Percentiles rank a stretch among this genome's conserved stretches.
These are phyloP conservation scores for Dendrophyllia cribrosa DNA, from an alignment of 64 coral and sea anemone species.

Conservation along the genomic window DNA sequence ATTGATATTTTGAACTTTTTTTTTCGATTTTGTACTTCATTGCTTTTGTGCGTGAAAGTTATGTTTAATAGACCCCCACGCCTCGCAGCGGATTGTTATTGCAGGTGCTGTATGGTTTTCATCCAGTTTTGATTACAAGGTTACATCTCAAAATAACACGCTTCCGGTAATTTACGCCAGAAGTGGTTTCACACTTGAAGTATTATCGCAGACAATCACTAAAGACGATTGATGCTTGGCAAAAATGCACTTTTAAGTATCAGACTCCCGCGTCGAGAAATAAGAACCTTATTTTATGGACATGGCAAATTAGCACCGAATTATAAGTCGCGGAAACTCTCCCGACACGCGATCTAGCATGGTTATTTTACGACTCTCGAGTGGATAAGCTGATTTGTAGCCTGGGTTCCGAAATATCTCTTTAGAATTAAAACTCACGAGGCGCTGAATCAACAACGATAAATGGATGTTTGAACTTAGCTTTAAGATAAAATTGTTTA, in stretches of 20 bases:
- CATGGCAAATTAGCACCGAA: not conserved
- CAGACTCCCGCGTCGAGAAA: slow-evolving; percentile 3
- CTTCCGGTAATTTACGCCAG: not conserved
- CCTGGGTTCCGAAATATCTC: not conserved
- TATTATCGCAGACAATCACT: not conserved
- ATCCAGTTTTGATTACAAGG: not conserved
- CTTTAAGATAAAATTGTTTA: not conserved
- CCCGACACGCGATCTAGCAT: not conserved
- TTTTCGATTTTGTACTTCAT: too few species aligned
- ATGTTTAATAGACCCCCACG: too few species aligned
- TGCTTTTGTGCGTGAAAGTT: too few species aligned
- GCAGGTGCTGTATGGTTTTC: not conserved
- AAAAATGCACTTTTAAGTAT: not conserved
- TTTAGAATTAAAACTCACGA: not conserved
- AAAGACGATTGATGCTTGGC: not conserved
- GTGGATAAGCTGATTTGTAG: not conserved
- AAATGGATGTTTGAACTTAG: not conserved
- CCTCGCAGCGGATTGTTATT: not conserved
- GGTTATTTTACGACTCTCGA: not conserved
- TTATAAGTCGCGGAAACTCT: not conserved
- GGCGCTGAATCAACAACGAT: not conserved
- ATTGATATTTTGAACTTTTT: too few species aligned
- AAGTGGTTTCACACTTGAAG: not conserved
- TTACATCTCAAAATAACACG: not conserved
- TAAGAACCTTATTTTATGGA: not conserved